Evolutionary conservation across 2,113 vertebrate species (phyloP).

Genomic region (Cephalophus harveyi): DNA sequence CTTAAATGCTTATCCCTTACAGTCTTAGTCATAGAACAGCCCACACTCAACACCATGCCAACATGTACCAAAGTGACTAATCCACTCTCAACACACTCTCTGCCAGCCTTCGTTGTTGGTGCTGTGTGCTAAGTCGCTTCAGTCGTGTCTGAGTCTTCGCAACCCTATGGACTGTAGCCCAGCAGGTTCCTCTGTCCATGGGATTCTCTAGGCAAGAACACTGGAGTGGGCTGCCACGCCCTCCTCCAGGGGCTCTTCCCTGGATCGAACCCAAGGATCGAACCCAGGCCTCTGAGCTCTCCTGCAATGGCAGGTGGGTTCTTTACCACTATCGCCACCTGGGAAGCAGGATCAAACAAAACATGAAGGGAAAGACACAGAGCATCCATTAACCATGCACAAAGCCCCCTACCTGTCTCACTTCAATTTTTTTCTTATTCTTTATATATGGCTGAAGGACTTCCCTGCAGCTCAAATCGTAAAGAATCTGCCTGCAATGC

Average conservation of each 20-base stretch:
- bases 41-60: slow-evolving; percentile 83
- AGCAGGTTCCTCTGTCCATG: neutral
- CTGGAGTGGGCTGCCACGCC: neutral
- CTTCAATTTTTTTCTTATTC: slow-evolving; percentile 90
- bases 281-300: neutral
- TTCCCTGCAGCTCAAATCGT: neutral
- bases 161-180: neutral
- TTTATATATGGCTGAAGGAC: slow-evolving; percentile 81
- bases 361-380: slow-evolving; percentile 85
- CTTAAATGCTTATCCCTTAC: slow-evolving; percentile 86
- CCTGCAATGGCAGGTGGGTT: neutral
- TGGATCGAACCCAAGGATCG: neutral
- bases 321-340: neutral
- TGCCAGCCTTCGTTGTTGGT: slow-evolving; percentile 89
- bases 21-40: slow-evolving; percentile 85
- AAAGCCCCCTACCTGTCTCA: slow-evolving; percentile 83
- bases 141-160: neutral
- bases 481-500: neutral
- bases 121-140: neutral
- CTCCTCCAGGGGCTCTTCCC: neutral
- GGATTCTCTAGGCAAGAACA: neutral
- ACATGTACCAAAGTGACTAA: slow-evolving; percentile 83
- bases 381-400: neutral
- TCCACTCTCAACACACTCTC: slow-evolving; percentile 85
- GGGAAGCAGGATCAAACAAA: slow-evolving; percentile 86